These are phyloP conservation scores for Heliconius hortense DNA, from an alignment of 2,888 invertebrate species.

Conservation along the genomic window DNA sequence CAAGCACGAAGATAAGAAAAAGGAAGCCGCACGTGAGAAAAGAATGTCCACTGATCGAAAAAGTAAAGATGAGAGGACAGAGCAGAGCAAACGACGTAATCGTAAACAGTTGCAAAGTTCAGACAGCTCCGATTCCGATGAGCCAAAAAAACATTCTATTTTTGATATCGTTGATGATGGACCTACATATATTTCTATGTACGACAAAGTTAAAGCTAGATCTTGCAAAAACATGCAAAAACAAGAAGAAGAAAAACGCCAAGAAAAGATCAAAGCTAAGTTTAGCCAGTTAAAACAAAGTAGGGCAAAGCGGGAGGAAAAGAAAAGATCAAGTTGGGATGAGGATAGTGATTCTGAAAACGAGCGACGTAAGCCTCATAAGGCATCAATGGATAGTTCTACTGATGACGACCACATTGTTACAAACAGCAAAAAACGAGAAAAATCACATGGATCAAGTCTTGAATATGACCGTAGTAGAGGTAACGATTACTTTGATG, in stretches of 20 bases:
- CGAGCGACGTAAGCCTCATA: constrained; percentile 67
- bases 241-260: constrained; percentile 92
- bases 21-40: constrained; percentile 73
- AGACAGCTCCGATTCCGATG: constrained; percentile 88
- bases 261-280: constrained; percentile 93
- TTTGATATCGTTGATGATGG: constrained; percentile 95
- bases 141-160: constrained; percentile 94
- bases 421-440: constrained; percentile 71
- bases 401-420: constrained; percentile 77
- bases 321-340: constrained; percentile 95
- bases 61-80: constrained; percentile 75
- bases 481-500: constrained; percentile 74
- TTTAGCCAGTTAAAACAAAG: constrained; percentile 94
- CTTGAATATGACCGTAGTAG: constrained; percentile 71
- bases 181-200: constrained; percentile 97
- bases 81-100: constrained; percentile 68
- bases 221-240: constrained; percentile 97
- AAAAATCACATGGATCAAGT: constrained; percentile 67
- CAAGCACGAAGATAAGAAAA: constrained; percentile 73
- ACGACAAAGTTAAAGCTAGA: constrained; percentile 97
- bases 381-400: constrained; percentile 78
- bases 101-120: constrained; percentile 80
- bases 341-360: constrained; percentile 90
- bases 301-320: constrained; percentile 92
- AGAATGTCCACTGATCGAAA: constrained; percentile 77